A percentile compares a stretch with the other conserved stretches of the same genome.
Conservation (phyloP, 1,140 invertebrate genomes). For the Drosophila tristis region DNA sequence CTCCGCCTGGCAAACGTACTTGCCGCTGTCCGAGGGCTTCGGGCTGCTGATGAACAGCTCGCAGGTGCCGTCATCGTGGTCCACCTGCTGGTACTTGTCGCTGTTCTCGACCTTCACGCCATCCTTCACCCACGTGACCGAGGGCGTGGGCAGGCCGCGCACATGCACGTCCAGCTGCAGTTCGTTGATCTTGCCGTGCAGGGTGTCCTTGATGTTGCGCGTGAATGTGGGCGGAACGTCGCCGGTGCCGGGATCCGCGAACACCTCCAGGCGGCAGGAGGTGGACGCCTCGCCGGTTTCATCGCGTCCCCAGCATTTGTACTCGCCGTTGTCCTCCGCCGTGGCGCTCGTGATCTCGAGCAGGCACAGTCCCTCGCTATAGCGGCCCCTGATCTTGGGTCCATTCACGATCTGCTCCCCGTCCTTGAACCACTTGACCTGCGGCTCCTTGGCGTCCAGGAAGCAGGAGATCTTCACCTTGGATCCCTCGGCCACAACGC, state of each 20-base stretch:
- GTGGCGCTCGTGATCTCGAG: constrained; percentile 87
- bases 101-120: constrained; percentile 86
- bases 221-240: constrained; percentile 83
- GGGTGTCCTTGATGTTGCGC: constrained; percentile 86
- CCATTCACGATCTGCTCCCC: constrained; percentile 82
- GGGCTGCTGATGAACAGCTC: constrained; percentile 88
- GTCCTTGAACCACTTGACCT: constrained; percentile 92
- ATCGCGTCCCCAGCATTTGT: constrained; percentile 88
- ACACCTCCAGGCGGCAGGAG: constrained; percentile 75
- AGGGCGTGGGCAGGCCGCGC: constrained; percentile 88
- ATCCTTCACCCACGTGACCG: constrained; percentile 91
- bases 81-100: constrained; percentile 85
- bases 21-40: constrained; percentile 87
- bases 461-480: constrained; percentile 93
- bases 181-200: constrained; percentile 89
- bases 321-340: constrained; percentile 86
- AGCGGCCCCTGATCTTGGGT: constrained; percentile 85
- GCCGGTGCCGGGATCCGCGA: constrained; percentile 70
- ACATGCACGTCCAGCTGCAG: constrained; percentile 91
- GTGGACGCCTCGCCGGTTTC: constrained; percentile 79
- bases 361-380: constrained; percentile 87
- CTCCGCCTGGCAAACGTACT: constrained; percentile 90
- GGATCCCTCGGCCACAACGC: constrained; percentile 90
- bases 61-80: constrained; percentile 89
- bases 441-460: constrained; percentile 90